A percentile compares a stretch with the other conserved stretches of the same genome.
Conservation (phyloP, 1,140 invertebrate genomes). For the Patella vulgata region DNA sequence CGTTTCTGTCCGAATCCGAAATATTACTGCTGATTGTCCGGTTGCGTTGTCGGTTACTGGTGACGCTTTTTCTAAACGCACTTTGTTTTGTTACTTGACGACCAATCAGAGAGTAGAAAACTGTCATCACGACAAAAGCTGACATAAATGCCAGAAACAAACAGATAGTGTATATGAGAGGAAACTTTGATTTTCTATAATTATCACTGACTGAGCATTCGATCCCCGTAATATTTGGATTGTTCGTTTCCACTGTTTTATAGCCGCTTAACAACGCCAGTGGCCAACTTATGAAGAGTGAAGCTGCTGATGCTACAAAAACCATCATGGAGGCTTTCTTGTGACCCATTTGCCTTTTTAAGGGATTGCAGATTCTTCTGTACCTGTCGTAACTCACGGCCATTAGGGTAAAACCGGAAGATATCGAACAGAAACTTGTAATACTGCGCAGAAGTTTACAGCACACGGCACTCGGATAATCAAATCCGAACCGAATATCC, state of each 20-base stretch:
- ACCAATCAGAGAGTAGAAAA: conserved; percentile 37
- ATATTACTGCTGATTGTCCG: no score
- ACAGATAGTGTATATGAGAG: conserved; percentile 23
- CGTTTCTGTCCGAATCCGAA: no score
- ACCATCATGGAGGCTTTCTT: conserved; percentile 11
- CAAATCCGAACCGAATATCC: conserved; percentile 43
- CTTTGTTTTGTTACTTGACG: conserved; percentile 30
- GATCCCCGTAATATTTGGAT: conserved; percentile 24
- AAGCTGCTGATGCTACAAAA: conserved; percentile 23
- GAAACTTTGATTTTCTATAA: conserved; percentile 26
- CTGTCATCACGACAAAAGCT: conserved; percentile 34
- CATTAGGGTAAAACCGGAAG: conserved; percentile 48
- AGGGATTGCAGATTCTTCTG: conserved; percentile 40
- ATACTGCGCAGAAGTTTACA: conserved; percentile 48
- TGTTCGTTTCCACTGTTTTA: conserved; percentile 22
- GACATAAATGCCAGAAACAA: conserved; percentile 29
- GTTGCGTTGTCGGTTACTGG: neutral
- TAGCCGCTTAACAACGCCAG: conserved; percentile 44
- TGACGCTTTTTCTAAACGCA: conserved; percentile 33
- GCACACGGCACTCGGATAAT: conserved; percentile 29
- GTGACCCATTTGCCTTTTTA: conserved; percentile 29
- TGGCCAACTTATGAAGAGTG: conserved; percentile 43
- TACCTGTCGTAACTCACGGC: conserved; percentile 51
- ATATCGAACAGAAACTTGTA: conserved; percentile 34
- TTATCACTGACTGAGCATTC: conserved; percentile 45